Evolutionary conservation across 2,797 vertebrate species (phyloP), one percentile per base, ranked within the genome.

Genomic region (Alosa sapidissima): DNA sequence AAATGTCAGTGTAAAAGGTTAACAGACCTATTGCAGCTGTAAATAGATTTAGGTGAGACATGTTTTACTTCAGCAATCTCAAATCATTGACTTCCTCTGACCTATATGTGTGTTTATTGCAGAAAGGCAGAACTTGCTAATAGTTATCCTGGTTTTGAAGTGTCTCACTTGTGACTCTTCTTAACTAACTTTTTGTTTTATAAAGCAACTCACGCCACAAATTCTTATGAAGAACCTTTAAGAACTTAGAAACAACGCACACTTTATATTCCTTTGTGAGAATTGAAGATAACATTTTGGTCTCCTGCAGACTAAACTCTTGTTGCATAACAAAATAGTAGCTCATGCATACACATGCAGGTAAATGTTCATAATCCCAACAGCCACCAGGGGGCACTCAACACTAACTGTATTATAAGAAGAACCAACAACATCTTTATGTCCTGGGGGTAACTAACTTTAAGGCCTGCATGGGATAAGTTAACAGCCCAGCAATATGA

Each of bases 381-480:
- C 24, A 41, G 28, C 83, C 90, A 86, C 54, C 33, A 83, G 87
- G 85, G 86, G 87, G 83, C 87, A 82, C 45, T 85, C 36, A 62
- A 28, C 21, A 55, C 36, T 48, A 81, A 81, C 24, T 51, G 2
- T 41, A 36, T 14, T 47, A 47, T 41, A 47, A 45, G 68, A 16
- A 7, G 72, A 78, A 16, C 36, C 11, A 68, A 28, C 28, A 28
- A 28, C 28, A 16, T 75, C 72, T 16, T 78, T 45, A 47, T 11
- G n/a, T 65, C 36, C 19, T 8, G 6, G 16, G 36, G 16, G 36
- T 47, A 21, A 62, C 1, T 47, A 47, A 45, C 41, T 78, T 5
- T 75, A 45, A 41, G 24, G 14, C 19, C 41, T 47, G 36, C 2
- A 2, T 33, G 33, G 24, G 1, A 4, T 19, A 13, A 41, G 33